A percentile compares a stretch with the other conserved stretches of the same genome.
Evolutionary conservation across 2,888 invertebrate genomes (phyloP).

Genomic region (Desoria tigrina): DNA sequence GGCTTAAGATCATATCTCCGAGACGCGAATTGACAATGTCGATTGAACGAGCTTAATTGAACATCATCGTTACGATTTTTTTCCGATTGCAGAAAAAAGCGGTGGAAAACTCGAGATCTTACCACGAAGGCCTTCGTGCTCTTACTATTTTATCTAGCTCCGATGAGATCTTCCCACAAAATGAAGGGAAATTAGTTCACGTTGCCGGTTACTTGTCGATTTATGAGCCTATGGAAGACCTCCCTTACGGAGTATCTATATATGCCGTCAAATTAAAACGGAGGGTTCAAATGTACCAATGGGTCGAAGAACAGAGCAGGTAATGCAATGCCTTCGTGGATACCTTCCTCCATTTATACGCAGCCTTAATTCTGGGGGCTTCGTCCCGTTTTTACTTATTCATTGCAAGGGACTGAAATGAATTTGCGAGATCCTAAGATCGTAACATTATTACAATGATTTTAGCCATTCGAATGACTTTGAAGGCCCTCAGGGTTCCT

Average conservation of each 20-base stretch:
- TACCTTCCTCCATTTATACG: too few species aligned
- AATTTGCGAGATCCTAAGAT: not conserved
- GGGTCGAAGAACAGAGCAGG: constrained; percentile 75
- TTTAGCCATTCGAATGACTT: constrained; percentile 23
- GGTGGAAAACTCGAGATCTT: constrained; percentile 73
- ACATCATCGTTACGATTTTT: too few species aligned
- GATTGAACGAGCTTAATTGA: too few species aligned
- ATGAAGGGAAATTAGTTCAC: constrained; percentile 76
- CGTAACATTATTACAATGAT: not conserved
- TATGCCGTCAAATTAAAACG: constrained; percentile 80
- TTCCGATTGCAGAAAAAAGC: constrained; percentile 65
- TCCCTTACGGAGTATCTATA: constrained; percentile 81
- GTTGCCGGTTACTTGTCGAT: constrained; percentile 72
- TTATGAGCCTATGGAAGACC: constrained; percentile 79
- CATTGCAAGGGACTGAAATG: not conserved
- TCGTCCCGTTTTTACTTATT: too few species aligned
- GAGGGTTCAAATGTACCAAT: constrained; percentile 90
- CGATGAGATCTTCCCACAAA: constrained; percentile 61
- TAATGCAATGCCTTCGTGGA: constrained; percentile 16
- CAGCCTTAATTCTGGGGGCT: too few species aligned
- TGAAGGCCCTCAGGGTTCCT: constrained; percentile 21
- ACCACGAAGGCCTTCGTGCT: constrained; percentile 74
- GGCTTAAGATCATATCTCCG: too few species aligned
- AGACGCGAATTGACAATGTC: too few species aligned
- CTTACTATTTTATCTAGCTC: constrained; percentile 61